Evolutionary conservation across 2,888 invertebrate species (phyloP), one percentile per base, ranked within the genome.

Genomic region (Stenodera caucasica): DNA sequence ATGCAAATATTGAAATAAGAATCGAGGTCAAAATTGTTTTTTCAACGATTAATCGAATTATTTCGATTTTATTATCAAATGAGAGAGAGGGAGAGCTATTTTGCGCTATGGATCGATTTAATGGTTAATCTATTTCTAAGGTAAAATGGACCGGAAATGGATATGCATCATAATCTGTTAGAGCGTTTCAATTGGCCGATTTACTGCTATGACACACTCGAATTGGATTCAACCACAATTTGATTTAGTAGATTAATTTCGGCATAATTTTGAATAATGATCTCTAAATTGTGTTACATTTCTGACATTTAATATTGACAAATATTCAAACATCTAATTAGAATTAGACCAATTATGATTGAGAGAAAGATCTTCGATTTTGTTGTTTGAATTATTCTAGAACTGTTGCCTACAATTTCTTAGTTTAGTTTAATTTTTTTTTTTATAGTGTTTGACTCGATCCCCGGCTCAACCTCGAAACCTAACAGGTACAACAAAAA

Each of bases 191-290:
- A 74, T 74, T 71, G 73, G 70, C 70, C 71, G 72, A 72, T 74
- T 74, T 72, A 69, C 67, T 71, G 67, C 60, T 61, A 65, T 69
- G 70, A 72, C 71, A 70, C 67, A 68, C 70, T 68, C 67, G 73
- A 72, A 73, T 73, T 69, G 72, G 73, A 71, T 72, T 70, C 68
- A 70, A 70, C 70, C 70, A 68, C 72, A 75, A 72, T 70, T 74
- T 75, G 75, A 75, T 75, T 75, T 74, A 75, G 66, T 72, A 70
- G 71, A 73, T 74, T 75, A 75, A 75, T 75, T 75, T 74, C 71
- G 72, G 72, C 69, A 68, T 72, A 72, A 75, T 72, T 74, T 72
- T 75, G 75, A 75, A 71, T 75, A 74, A 75, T 72, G 70, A 70
- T 56, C 66, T 50, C 63, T 64, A 68, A 69, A 70, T 70, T 67